Evolutionary conservation across 2,888 invertebrate genomes (phyloP), one percentile per base, ranked within the genome.

Genomic region (Tupiocoris notatus): DNA sequence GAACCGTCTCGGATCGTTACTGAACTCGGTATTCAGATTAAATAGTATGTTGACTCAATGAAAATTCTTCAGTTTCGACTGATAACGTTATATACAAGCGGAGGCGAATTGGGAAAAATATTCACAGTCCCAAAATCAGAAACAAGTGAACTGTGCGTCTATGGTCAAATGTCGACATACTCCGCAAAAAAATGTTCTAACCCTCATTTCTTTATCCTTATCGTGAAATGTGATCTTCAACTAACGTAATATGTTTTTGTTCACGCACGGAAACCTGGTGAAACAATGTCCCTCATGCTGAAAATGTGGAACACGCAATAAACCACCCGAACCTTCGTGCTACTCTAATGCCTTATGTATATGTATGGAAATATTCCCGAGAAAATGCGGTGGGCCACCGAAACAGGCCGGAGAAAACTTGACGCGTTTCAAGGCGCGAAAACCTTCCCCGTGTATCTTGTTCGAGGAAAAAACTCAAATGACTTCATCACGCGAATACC

Each of bases 401-500:
- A 39, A 39, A 39, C 6, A 39, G 12, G 39, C 12, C 12, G 12
- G 39, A 12, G 39, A 12, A 7, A 39, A 39, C 39, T 39, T 39
- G 3, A 39, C 39, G 39, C 39, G n/a, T n/a, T n/a, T 12, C 39
- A 12, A 39, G 39, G 39, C 12, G 39, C 39, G 39, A 39, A 39
- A 39, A 39, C 6, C 39, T 39, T 39, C 39, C 39, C 3, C 39
- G 39, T n/a, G n/a, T n/a, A n/a, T n/a, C n/a, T n/a, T n/a, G 39
- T 39, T 12, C 39, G 39, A 65, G 39, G 65, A 39, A 65, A 65
- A 65, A 25, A 7, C 25, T 39, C 25, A 39, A 70, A 70, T 59
- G 70, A 70, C 70, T 70, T 70, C 70, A 70, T 70, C 70, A 70
- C 70, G 70, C 70, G 70, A 70, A 70, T 70, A 70, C 70, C 70